Percentiles rank a stretch among this genome's conserved stretches.
Conservation (phyloP, 2,113 vertebrate species). For the Pluvianellus socialis region DNA sequence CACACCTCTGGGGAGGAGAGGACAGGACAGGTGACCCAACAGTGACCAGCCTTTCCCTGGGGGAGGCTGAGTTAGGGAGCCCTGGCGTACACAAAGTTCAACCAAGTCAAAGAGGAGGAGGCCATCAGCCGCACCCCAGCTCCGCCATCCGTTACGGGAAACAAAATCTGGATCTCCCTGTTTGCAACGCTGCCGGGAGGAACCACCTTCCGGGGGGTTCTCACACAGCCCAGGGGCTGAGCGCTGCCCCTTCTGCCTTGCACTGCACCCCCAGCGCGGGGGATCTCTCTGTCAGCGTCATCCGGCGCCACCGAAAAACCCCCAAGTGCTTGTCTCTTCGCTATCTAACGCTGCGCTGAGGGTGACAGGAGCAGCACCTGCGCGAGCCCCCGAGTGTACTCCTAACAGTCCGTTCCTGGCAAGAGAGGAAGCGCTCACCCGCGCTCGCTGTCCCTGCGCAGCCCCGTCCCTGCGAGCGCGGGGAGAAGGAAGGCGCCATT, state of each 20-base stretch:
- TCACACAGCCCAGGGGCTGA: not conserved
- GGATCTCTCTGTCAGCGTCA: not conserved
- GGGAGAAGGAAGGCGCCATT: not conserved
- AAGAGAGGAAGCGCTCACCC: fast-evolving
- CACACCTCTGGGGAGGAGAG: no score
- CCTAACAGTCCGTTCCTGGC: not conserved
- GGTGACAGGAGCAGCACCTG: not conserved
- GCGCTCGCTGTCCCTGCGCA: fast-evolving
- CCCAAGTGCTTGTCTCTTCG: not conserved
- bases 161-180: fast-evolving
- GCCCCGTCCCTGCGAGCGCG: not conserved
- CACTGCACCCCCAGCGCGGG: fast-evolving
- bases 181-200: not conserved
- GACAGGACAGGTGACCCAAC: no score
- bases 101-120: not conserved
- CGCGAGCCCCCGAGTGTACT: fast-evolving
- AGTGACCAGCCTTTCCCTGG: no score
- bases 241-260: not conserved
- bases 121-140: not conserved
- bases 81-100: not conserved
- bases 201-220: fast-evolving
- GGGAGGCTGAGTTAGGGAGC: not conserved
- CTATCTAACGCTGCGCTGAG: not conserved
- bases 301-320: not conserved
- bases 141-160: not conserved